These are phyloP conservation scores for Archocentrus centrarchus DNA, from an alignment of 2,113 vertebrate genomes.

Conservation along the genomic window DNA sequence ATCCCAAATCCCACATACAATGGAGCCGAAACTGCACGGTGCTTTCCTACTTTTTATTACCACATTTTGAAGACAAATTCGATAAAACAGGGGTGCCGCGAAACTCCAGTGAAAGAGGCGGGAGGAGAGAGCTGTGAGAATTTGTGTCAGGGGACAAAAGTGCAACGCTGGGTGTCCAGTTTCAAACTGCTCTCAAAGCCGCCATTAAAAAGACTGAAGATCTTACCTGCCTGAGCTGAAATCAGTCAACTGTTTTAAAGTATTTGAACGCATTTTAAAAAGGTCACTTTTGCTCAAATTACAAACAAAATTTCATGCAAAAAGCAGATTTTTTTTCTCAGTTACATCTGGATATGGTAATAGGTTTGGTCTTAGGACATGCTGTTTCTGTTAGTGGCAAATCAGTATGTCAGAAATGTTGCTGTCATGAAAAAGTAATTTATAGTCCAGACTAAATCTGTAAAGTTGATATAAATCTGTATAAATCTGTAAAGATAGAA, in stretches of 20 bases:
- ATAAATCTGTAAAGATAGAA: not conserved
- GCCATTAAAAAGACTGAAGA: not conserved
- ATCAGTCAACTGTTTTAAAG: not conserved
- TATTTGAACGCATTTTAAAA: not conserved
- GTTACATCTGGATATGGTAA: not conserved
- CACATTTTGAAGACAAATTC: conserved; percentile 19
- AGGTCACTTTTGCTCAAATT: not conserved
- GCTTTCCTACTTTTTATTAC: conserved; percentile 28
- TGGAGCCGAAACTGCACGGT: conserved; percentile 34
- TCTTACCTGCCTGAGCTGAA: not conserved
- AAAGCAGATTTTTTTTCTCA: not conserved
- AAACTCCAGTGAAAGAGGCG: conserved; percentile 15
- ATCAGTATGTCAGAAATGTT: not conserved
- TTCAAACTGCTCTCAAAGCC: conserved; percentile 27
- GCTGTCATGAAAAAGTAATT: not conserved
- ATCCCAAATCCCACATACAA: conserved; percentile 32
- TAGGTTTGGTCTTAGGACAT: not conserved
- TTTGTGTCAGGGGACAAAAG: conserved; percentile 17
- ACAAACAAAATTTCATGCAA: not conserved
- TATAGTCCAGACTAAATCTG: not conserved
- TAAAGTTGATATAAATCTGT: not conserved
- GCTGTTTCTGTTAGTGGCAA: not conserved
- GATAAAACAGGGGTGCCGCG: conserved; percentile 1
- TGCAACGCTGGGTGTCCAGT: conserved; percentile 42
- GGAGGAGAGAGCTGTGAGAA: conserved; percentile 6